These are phyloP conservation scores for Hemibagrus wyckioides DNA, from an alignment of 2,113 vertebrate genomes.

Conservation along the genomic window DNA sequence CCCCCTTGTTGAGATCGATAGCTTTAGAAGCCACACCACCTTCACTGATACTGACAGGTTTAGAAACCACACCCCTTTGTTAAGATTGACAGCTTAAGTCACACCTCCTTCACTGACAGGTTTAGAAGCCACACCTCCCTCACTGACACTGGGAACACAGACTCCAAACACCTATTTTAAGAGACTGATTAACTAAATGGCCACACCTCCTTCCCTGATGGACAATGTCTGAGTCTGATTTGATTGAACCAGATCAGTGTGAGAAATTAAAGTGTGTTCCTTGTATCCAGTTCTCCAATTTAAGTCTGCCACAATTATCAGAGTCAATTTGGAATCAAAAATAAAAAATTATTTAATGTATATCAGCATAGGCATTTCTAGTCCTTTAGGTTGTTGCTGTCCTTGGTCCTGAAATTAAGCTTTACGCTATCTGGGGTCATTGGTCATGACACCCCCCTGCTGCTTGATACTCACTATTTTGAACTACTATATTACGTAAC, in stretches of 20 bases:
- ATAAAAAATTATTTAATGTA: not conserved
- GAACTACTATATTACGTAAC: not conserved
- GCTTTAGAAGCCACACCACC: not conserved
- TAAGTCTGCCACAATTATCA: not conserved
- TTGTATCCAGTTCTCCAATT: not conserved
- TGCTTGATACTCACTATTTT: not conserved
- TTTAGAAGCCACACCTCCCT: too few species aligned
- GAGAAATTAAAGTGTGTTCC: not conserved
- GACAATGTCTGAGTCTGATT: too few species aligned
- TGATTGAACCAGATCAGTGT: too few species aligned
- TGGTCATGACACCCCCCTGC: not conserved
- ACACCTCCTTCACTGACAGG: too few species aligned
- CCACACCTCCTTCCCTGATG: too few species aligned
- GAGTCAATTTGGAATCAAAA: not conserved
- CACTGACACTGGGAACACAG: too few species aligned
- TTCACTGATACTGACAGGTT: not conserved
- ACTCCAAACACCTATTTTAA: too few species aligned
- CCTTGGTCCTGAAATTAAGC: conserved; percentile 7
- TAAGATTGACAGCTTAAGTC: too few species aligned
- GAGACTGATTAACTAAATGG: too few species aligned
- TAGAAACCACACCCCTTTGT: not conserved
- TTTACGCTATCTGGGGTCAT: not conserved
- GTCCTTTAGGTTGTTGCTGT: not conserved
- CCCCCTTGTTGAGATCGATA: not conserved
- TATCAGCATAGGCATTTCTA: not conserved